These are phyloP conservation scores for Euproctis similis DNA, from an alignment of 2,888 invertebrate genomes.

Conservation along the genomic window DNA sequence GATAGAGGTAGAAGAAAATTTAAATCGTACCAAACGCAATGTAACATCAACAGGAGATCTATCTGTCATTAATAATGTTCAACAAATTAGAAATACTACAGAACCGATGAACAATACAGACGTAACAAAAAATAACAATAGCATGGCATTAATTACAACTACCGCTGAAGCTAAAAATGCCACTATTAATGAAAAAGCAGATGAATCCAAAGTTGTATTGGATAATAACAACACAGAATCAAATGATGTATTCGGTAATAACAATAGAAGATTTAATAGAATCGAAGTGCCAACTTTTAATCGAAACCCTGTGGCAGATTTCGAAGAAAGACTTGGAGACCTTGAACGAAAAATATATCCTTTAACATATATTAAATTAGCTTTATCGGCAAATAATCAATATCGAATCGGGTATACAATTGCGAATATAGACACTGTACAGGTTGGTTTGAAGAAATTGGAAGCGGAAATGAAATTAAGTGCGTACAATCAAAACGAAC, in stretches of 20 bases:
- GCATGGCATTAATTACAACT: too few relatives aligned
- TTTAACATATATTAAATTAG: background rate
- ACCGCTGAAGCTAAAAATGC: background rate
- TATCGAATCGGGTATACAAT: slow-evolving; percentile 3
- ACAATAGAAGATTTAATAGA: background rate
- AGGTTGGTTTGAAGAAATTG: slow-evolving; percentile 28
- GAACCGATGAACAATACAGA: too few relatives aligned
- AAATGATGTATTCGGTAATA: background rate
- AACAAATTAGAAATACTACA: too few relatives aligned
- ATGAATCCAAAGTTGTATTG: background rate
- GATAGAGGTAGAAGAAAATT: too few relatives aligned
- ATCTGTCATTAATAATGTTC: too few relatives aligned
- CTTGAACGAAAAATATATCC: background rate
- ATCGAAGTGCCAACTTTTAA: too few relatives aligned
- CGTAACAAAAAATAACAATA: too few relatives aligned
- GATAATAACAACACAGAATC: background rate
- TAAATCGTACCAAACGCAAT: too few relatives aligned
- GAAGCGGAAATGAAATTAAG: slow-evolving; percentile 24
- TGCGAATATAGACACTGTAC: slow-evolving; percentile 4
- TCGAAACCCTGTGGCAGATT: background rate
- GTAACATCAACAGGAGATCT: too few relatives aligned
- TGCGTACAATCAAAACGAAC: slow-evolving; percentile 25
- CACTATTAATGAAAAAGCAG: background rate
- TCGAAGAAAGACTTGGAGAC: background rate
- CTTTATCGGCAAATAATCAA: background rate